phyloP scores from a whole-genome alignment of 2,888 invertebrate genomes.

The Chymomyza procnemis region DNA sequence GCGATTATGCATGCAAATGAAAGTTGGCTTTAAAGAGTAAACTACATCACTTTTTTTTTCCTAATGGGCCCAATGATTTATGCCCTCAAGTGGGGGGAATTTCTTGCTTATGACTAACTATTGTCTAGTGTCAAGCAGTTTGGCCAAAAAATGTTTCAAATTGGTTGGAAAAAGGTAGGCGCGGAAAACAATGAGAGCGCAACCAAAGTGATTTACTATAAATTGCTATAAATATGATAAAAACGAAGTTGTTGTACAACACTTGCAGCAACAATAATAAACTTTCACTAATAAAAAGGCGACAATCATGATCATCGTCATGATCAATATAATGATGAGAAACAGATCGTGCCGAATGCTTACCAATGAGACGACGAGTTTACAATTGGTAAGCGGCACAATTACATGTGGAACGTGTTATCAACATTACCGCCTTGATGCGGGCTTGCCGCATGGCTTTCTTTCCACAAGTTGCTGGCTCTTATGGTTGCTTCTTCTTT shows the following conservation, averaged over 20 bases:
- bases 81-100: not conserved
- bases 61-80: not conserved
- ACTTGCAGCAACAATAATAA: slow-evolving; percentile 22
- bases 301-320: slow-evolving; percentile 7
- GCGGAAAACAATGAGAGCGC: slow-evolving; percentile 36
- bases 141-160: slow-evolving; percentile 26
- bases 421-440: slow-evolving; percentile 15
- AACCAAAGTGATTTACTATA: slow-evolving; percentile 53
- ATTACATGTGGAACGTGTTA: slow-evolving; percentile 38
- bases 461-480: not conserved
- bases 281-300: slow-evolving; percentile 57
- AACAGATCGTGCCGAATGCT: not conserved
- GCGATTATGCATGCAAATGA: slow-evolving; percentile 42
- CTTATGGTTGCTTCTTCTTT: not conserved
- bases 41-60: slow-evolving; percentile 1
- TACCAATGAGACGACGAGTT: slow-evolving; percentile 18
- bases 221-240: slow-evolving; percentile 25
- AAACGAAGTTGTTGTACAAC: not conserved
- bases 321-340: slow-evolving; percentile 3
- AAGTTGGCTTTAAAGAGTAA: slow-evolving; percentile 32
- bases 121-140: not conserved
- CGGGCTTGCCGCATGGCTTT: not conserved
- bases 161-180: slow-evolving; percentile 39
- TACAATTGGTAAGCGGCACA: slow-evolving; percentile 51
- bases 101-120: not conserved